phyloP scores from a whole-genome alignment of 2,797 vertebrate genomes.

The Clamator glandarius region DNA sequence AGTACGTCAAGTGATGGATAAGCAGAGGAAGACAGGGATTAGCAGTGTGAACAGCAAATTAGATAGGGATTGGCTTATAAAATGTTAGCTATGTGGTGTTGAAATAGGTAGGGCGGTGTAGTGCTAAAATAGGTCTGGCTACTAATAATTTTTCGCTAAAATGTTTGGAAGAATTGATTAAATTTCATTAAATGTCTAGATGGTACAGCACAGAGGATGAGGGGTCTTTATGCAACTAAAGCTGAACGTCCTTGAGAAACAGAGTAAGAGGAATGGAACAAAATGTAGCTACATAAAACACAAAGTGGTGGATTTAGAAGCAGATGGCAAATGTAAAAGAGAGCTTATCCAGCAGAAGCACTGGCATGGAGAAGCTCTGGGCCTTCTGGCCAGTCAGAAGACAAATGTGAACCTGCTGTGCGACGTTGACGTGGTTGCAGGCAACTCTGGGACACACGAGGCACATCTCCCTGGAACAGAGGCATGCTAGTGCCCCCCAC shows the following conservation, averaged over 20 bases:
- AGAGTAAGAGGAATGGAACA: not conserved
- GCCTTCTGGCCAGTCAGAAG: not conserved
- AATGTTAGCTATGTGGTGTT: not conserved
- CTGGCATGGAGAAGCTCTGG: not conserved
- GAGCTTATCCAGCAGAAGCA: not conserved
- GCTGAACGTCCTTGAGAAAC: not conserved
- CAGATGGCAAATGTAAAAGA: not conserved
- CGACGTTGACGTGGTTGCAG: accelerated
- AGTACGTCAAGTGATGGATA: not conserved
- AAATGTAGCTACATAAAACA: not conserved
- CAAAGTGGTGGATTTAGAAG: not conserved
- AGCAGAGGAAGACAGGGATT: not conserved
- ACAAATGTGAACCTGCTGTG: not conserved
- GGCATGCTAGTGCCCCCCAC: not conserved
- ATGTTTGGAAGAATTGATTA: not conserved
- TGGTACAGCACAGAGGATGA: not conserved
- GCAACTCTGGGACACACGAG: not conserved
- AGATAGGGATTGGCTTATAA: not conserved
- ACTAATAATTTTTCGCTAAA: not conserved
- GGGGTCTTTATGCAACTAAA: not conserved
- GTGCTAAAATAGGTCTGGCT: not conserved
- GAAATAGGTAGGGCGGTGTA: not conserved
- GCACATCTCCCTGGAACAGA: not conserved
- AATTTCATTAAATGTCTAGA: not conserved
- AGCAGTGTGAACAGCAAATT: not conserved